Evolutionary conservation across 2,888 invertebrate genomes (phyloP), one percentile per base, ranked within the genome.

Genomic region (Lottia scabra): DNA sequence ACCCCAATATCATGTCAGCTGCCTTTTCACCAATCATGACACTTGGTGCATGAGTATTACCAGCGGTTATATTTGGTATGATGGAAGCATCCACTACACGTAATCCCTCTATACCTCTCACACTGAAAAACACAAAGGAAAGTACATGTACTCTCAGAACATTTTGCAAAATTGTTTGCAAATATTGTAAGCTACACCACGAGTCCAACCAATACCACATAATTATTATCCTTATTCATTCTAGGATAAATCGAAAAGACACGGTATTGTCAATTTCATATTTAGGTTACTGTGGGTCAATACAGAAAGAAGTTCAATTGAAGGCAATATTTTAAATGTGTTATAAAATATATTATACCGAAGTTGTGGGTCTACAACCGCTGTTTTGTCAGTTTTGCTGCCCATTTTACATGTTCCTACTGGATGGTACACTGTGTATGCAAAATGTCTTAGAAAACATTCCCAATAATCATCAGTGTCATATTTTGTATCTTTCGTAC

Each of bases 361-460:
- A 19, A 86, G 80, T 38, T 92, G 84, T 4, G 92, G 90, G 83
- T 95, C 93, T 0, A 95, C 93, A 0, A 95, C 95, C 1, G 92
- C 90, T 84, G 86, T 81, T 0, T 74, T 67, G 75, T 91, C 90
- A 5, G 83, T 81, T 1, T 27, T 73, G 19, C 75, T 85, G 0
- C 94, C 95, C 85, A 95, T 94, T 23, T 92, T 91, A 83, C 94
- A 94, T 0, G 93, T 94, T 1, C 95, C 95, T 0, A 92, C 93
- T 0, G 93, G 93, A 87, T 95, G 95, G 86, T 76, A 76, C 23
- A 72, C 74, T 12, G 80, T 74, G 15, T 70, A 68, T 6, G 78
- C 74, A 26, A 76, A 71, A 13, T 73, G 67, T 45, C 74, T 45
- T 30, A 81, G 65, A 44, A 76, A 62, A 66, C 78, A 81, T 30